Evolutionary conservation across 2,888 invertebrate genomes (phyloP).

Genomic region (Microplitis deprimator): DNA sequence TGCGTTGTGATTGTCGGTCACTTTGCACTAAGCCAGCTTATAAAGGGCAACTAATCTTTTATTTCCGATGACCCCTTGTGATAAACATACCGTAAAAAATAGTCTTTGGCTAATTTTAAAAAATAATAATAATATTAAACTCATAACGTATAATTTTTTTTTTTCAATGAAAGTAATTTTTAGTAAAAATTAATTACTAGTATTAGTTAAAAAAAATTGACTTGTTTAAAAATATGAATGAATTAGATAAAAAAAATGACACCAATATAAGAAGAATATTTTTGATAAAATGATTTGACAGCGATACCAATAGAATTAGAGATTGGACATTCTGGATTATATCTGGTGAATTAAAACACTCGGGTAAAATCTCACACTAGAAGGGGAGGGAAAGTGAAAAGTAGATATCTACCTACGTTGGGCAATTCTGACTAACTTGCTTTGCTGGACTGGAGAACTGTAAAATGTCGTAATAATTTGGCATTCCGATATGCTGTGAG

Average conservation of each 20-base stretch:
- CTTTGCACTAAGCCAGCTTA: neutral
- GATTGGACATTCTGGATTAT: slow-evolving; percentile 27
- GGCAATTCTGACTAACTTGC: slow-evolving; percentile 60
- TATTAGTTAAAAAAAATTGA: too few species aligned
- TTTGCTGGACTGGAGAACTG: slow-evolving; percentile 55
- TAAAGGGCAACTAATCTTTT: slow-evolving; percentile 19
- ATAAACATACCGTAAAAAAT: slow-evolving; percentile 11
- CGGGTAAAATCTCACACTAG: slow-evolving; percentile 56
- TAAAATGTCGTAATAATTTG: slow-evolving; percentile 67
- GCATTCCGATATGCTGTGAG: slow-evolving; percentile 62
- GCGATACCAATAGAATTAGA: neutral
- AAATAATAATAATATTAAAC: neutral
- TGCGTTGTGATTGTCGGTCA: slow-evolving; percentile 26
- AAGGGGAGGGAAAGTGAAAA: slow-evolving; percentile 65
- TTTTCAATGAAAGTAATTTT: neutral
- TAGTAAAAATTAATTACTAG: neutral
- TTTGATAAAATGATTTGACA: slow-evolving; percentile 10
- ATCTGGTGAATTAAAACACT: slow-evolving; percentile 7
- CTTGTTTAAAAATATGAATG: neutral
- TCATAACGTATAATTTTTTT: neutral
- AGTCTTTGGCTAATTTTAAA: neutral
- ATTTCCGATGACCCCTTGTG: slow-evolving; percentile 15
- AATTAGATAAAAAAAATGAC: neutral
- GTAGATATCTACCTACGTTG: slow-evolving; percentile 56
- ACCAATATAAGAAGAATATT: neutral